Conservation (phyloP, 2,113 vertebrate genomes). For the Butastur rufipennis region DNA sequence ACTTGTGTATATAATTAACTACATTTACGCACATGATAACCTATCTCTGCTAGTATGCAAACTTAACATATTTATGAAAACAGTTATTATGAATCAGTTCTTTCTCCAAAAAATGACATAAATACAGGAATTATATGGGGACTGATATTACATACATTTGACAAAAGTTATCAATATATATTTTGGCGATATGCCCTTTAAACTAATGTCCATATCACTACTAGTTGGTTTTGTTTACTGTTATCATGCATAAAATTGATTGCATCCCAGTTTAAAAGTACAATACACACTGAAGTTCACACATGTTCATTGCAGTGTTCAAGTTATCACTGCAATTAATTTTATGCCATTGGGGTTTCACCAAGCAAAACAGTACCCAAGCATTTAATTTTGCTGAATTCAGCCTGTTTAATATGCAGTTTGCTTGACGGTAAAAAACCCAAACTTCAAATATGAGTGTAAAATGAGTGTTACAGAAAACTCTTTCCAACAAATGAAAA, state of each 20-base stretch:
- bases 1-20: not conserved
- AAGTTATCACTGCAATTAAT: not conserved
- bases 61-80: not conserved
- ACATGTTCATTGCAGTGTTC: not conserved
- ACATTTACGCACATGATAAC: not conserved
- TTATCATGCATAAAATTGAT: not conserved
- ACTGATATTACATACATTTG: not conserved
- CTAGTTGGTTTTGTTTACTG: slow-evolving; percentile 4
- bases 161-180: not conserved
- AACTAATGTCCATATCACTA: not conserved
- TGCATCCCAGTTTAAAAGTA: slow-evolving; percentile 34
- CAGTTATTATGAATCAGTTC: not conserved
- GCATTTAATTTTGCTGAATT: slow-evolving; percentile 29
- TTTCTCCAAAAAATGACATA: not conserved
- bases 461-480: not conserved
- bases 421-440: slow-evolving; percentile 6
- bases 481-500: not conserved
- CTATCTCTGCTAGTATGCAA: not conserved
- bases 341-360: slow-evolving; percentile 22
- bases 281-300: not conserved
- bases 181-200: not conserved
- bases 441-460: not conserved
- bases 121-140: not conserved
- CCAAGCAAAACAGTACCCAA: slow-evolving; percentile 32
- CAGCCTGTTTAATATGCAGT: not conserved